Percentiles rank a stretch among this genome's conserved stretches.
Evolutionary conservation across 2,113 vertebrate genomes (phyloP).

Genomic region (Hucho hucho): DNA sequence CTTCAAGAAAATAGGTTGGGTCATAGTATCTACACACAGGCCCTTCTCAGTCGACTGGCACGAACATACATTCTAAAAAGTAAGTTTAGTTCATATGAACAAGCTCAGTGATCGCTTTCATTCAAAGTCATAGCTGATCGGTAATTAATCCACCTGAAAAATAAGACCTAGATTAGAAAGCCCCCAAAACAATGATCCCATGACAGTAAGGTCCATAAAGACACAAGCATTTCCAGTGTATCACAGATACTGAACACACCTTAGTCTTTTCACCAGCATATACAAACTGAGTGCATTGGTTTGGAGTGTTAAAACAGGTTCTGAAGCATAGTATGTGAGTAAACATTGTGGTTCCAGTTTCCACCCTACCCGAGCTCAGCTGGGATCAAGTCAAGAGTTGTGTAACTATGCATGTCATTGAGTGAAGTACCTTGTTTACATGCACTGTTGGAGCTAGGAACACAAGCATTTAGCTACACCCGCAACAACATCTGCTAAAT

Average conservation of each 20-base stretch:
- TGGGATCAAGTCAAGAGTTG: too few relatives aligned
- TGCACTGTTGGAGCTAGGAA: too few relatives aligned
- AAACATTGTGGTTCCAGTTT: neutral
- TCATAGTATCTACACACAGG: neutral
- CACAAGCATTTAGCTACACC: too few relatives aligned
- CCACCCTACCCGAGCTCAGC: too few relatives aligned
- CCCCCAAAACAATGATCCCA: neutral
- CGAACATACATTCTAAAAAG: neutral
- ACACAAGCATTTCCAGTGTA: neutral
- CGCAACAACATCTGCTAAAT: too few relatives aligned
- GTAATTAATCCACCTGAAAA: neutral
- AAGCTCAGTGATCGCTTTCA: too few relatives aligned
- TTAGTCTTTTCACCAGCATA: neutral
- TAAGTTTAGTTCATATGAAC: too few relatives aligned
- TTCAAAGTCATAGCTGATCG: too few relatives aligned
- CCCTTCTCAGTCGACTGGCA: neutral
- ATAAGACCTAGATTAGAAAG: too few relatives aligned
- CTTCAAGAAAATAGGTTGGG: neutral
- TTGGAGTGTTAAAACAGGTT: neutral
- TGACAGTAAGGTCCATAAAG: neutral
- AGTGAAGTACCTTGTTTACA: too few relatives aligned
- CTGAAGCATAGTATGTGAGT: neutral
- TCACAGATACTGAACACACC: neutral
- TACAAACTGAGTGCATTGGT: too few relatives aligned
- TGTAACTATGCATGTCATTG: too few relatives aligned